A percentile compares a stretch with the other conserved stretches of the same genome.
Evolutionary conservation across 2,113 vertebrate genomes (phyloP).

Genomic region (Steatornis caripensis): DNA sequence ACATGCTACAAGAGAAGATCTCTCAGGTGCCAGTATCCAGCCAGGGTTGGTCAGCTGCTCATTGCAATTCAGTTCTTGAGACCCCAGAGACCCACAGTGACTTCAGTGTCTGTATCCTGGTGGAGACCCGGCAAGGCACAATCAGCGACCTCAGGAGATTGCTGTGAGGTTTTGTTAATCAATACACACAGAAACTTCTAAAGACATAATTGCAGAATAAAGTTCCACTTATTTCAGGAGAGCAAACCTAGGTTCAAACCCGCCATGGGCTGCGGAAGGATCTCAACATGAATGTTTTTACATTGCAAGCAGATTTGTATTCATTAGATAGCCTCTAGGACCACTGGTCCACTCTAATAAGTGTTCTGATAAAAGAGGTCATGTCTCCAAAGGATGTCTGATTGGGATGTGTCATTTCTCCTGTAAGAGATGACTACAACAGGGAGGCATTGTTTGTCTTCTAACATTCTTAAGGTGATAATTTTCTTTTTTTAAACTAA

Average conservation of each 20-base stretch:
- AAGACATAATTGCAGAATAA: neutral
- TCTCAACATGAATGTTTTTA: neutral
- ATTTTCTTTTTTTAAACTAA: neutral
- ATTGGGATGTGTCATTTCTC: neutral
- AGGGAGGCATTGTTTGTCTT: neutral
- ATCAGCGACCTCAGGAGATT: neutral
- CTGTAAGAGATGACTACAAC: neutral
- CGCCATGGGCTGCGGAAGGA: fast-evolving
- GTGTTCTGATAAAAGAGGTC: slow-evolving; percentile 27
- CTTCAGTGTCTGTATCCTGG: neutral
- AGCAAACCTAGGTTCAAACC: neutral
- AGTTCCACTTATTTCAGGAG: neutral
- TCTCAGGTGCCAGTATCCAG: neutral
- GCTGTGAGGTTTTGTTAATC: neutral
- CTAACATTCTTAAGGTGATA: neutral
- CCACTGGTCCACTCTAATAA: neutral
- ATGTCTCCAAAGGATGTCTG: neutral
- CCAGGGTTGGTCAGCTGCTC: neutral
- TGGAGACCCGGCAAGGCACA: neutral
- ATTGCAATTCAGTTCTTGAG: neutral
- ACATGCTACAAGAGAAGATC: neutral
- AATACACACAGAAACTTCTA: neutral
- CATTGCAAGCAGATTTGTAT: neutral
- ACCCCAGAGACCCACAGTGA: neutral
- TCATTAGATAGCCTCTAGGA: neutral